A percentile compares a stretch with the other conserved stretches of the same genome.
Evolutionary conservation across 2,797 vertebrate species (phyloP).

Genomic region (Meriones psammophilus): DNA sequence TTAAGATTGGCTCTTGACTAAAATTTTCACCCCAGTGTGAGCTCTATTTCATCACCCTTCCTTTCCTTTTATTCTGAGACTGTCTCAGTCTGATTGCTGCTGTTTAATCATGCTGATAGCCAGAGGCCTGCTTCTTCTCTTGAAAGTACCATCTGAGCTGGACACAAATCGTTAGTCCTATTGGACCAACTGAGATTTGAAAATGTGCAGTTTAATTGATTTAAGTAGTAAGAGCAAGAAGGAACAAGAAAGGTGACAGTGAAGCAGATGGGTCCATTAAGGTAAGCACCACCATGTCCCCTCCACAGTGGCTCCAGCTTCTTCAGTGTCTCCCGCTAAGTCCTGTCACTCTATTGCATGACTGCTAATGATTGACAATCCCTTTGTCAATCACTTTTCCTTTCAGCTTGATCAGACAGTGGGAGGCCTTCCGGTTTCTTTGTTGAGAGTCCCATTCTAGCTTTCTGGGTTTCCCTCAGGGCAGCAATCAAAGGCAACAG

Average conservation of each 20-base stretch:
- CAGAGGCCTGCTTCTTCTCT: neutral
- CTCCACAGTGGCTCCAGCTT: neutral
- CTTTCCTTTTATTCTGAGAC: neutral
- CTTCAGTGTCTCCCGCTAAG: no score
- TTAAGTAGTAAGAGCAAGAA: neutral
- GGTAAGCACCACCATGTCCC: neutral
- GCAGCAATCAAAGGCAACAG: neutral
- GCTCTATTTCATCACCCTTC: neutral
- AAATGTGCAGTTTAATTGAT: neutral
- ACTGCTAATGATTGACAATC: neutral
- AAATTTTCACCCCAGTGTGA: neutral
- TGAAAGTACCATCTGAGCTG: neutral
- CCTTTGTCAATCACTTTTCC: neutral
- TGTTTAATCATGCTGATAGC: neutral
- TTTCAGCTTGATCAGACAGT: neutral
- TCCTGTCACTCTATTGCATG: no score
- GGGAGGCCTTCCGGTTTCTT: neutral
- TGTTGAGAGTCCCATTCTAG: neutral
- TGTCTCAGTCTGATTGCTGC: neutral
- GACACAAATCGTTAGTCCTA: constrained; percentile 4
- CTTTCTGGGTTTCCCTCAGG: neutral
- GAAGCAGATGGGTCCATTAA: neutral
- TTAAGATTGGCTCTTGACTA: neutral
- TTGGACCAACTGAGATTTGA: neutral
- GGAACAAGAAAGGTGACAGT: neutral